phyloP scores from a whole-genome alignment of 2,797 vertebrate species.

The Lerista edwardsae region DNA sequence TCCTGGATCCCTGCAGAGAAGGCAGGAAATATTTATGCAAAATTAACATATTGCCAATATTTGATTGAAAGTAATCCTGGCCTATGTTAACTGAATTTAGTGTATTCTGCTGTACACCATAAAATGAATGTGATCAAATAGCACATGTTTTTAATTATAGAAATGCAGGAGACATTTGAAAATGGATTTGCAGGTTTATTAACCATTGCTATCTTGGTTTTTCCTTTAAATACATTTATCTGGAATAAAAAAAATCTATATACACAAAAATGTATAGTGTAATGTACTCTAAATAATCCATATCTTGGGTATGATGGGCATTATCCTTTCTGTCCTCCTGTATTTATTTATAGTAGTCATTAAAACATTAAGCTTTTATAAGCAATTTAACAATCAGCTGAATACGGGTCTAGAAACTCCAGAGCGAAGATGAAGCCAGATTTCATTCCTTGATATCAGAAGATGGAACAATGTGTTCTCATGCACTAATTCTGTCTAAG shows the following conservation, averaged over 20 bases:
- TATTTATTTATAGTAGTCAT: neutral
- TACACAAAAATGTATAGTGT: neutral
- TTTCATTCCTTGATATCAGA: neutral
- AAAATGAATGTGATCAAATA: neutral
- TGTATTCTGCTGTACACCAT: conserved; percentile 23
- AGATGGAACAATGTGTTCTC: neutral
- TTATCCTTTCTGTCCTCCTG: neutral
- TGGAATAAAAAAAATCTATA: conserved; percentile 11
- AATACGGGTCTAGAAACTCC: neutral
- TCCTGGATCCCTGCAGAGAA: neutral
- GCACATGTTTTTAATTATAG: conserved; percentile 10
- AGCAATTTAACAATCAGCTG: neutral
- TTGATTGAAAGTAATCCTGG: conserved; percentile 1
- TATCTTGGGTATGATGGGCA: neutral
- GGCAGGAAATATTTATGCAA: neutral
- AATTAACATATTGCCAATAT: neutral
- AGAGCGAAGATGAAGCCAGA: neutral
- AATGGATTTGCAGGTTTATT: neutral
- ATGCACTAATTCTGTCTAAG: neutral
- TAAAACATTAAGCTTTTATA: neutral
- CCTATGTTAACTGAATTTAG: neutral
- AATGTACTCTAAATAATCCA: neutral
- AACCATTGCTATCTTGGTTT: conserved; percentile 6
- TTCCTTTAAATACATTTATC: neutral
- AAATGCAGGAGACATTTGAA: neutral